A percentile compares a stretch with the other conserved stretches of the same genome.
These are phyloP conservation scores for Rosalia funebris DNA, from an alignment of 2,888 invertebrate genomes.

Conservation along the genomic window DNA sequence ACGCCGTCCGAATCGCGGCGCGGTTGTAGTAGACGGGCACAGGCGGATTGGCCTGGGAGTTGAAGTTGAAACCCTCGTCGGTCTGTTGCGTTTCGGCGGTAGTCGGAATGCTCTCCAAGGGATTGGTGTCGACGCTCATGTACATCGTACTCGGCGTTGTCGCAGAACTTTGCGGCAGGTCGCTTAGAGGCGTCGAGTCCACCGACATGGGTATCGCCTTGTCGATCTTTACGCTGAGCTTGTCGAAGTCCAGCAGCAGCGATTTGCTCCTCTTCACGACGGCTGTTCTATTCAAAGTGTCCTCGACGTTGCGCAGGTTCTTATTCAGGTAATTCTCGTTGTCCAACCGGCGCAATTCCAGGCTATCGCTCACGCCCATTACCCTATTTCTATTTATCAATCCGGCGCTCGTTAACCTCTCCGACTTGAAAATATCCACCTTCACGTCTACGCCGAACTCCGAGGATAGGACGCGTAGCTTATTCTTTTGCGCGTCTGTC, in stretches of 20 bases:
- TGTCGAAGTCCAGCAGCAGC: constrained; percentile 49
- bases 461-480: constrained; percentile 69
- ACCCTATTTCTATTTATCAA: constrained; percentile 54
- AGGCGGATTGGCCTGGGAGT: neutral
- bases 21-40: constrained; percentile 29
- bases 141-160: constrained; percentile 48
- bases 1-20: constrained; percentile 29
- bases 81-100: constrained; percentile 65
- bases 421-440: constrained; percentile 31
- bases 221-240: constrained; percentile 24
- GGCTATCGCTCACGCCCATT: constrained; percentile 54
- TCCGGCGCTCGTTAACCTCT: constrained; percentile 38
- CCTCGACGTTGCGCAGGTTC: constrained; percentile 39
- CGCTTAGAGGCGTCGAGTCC: constrained; percentile 59
- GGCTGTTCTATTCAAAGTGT: constrained; percentile 1
- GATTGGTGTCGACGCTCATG: constrained; percentile 45
- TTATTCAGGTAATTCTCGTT: constrained; percentile 53
- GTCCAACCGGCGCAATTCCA: constrained; percentile 44
- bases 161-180: constrained; percentile 41
- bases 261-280: constrained; percentile 46
- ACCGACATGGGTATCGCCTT: constrained; percentile 59
- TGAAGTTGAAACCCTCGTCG: constrained; percentile 61
- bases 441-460: constrained; percentile 68
- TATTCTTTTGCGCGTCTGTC: constrained; percentile 71
- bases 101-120: constrained; percentile 45